Evolutionary conservation across 1,140 invertebrate species (phyloP).

Genomic region (Papilio machaon): DNA sequence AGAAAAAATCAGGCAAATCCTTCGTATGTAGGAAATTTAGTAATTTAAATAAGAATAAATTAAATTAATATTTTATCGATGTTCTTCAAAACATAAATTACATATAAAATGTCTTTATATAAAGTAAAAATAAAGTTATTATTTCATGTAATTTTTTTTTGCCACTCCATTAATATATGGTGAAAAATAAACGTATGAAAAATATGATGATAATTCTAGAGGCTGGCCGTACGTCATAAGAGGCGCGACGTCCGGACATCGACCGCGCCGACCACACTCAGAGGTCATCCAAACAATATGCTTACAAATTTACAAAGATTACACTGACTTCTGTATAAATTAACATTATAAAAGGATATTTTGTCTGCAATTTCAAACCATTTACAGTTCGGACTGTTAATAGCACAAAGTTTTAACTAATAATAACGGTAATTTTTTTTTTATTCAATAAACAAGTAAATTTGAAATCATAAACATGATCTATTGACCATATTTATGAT

Average conservation of each 20-base stretch:
- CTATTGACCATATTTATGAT: too few species aligned
- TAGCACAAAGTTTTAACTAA: too few species aligned
- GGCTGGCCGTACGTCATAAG: background rate
- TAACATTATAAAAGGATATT: background rate
- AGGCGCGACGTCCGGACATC: background rate
- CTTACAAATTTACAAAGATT: background rate
- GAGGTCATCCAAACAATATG: slow-evolving; percentile 19
- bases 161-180: background rate
- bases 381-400: background rate
- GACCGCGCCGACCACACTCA: background rate
- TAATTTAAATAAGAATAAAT: background rate
- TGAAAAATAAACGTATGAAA: background rate
- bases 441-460: too few species aligned
- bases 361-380: background rate
- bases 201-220: background rate
- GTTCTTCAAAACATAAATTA: background rate
- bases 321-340: background rate
- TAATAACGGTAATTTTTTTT: too few species aligned
- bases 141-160: background rate
- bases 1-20: background rate
- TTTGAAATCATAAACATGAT: too few species aligned
- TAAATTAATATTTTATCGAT: too few species aligned
- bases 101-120: background rate
- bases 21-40: background rate
- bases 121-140: background rate